Evolutionary conservation across 2,113 vertebrate genomes (phyloP), one percentile per base, ranked within the genome.

Genomic region (Panurus biarmicus): DNA sequence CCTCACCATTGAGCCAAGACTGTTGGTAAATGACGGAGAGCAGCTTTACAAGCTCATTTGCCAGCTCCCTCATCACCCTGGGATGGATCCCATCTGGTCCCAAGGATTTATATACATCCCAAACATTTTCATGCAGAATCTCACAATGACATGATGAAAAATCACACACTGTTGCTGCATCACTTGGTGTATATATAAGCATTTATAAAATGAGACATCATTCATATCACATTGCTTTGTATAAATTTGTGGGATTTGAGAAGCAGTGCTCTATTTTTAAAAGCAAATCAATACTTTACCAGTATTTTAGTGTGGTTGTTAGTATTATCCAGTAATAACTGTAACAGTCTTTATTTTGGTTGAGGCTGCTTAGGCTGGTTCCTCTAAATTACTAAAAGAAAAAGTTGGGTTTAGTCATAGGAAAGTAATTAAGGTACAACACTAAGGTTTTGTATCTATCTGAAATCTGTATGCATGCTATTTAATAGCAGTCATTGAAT

Each of bases 181-280:
- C 79, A 45, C 69, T 44, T 13, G 61, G 23, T 93, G 23, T 93
- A 57, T 72, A 33, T 86, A 64, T 54, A 38, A 64, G 24, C 29
- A 48, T 45, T 71, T 92, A 42, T 88, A 87, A 90, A 93, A 93
- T 91, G 50, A 64, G 82, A 51, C 21, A 26, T 81, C 13, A 10
- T 85, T 95, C 38, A 17, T 80, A 44, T 85, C 26, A 12, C 14
- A 23, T 51, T 95, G 29, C 31, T 80, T 70, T 76, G 29, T 76
- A 47, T 62, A 85, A 47, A 47, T 94, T 40, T 62, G 11, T 42
- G 57, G 38, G 15, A 53, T 87, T 77, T 87, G 24, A 29, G 54
- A 54, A 83, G 23, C 24, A 23, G 23, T 71, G 24, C 11, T 90
- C 31, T 56, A 26, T 85, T 86, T 85, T 86, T 48, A 65, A 87